phyloP scores from a whole-genome alignment of 2,113 vertebrate species.

The Cololabis saira region DNA sequence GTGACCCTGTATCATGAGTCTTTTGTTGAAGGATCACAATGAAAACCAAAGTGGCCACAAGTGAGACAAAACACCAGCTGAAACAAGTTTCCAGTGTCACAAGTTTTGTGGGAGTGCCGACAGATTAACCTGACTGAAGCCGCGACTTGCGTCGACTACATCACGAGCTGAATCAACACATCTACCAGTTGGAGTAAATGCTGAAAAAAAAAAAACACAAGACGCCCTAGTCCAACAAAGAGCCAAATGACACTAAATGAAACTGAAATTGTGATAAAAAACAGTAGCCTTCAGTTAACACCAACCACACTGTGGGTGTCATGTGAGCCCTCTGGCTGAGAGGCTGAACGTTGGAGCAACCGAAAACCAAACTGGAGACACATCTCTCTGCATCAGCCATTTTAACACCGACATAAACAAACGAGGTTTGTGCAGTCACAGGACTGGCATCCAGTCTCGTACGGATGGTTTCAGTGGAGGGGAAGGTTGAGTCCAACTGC shows the following conservation, averaged over 20 bases:
- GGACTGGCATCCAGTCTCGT: conserved; percentile 19
- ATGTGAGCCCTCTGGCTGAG: conserved; percentile 20
- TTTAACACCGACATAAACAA: conserved; percentile 25
- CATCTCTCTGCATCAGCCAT: conserved; percentile 4
- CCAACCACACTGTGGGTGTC: background rate
- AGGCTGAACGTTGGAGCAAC: background rate
- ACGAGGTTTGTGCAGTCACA: conserved; percentile 49
- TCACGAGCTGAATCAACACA: background rate
- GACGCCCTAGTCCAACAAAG: too few species aligned
- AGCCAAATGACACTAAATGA: background rate
- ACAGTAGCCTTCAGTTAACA: background rate
- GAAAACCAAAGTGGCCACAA: conserved; percentile 13
- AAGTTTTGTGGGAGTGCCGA: background rate
- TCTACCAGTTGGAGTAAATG: background rate
- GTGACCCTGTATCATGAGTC: conserved; percentile 28
- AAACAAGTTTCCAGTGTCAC: conserved; percentile 13
- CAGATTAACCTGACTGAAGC: background rate
- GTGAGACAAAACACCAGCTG: conserved; percentile 20
- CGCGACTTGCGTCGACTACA: background rate
- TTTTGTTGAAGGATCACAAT: background rate
- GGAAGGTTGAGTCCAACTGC: too few species aligned
- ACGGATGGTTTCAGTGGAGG: background rate
- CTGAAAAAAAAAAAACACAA: background rate
- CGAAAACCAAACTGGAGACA: background rate
- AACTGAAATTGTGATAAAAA: conserved; percentile 19